phyloP scores from a whole-genome alignment of 2,113 vertebrate species.

The Hippocampus guttulatus region DNA sequence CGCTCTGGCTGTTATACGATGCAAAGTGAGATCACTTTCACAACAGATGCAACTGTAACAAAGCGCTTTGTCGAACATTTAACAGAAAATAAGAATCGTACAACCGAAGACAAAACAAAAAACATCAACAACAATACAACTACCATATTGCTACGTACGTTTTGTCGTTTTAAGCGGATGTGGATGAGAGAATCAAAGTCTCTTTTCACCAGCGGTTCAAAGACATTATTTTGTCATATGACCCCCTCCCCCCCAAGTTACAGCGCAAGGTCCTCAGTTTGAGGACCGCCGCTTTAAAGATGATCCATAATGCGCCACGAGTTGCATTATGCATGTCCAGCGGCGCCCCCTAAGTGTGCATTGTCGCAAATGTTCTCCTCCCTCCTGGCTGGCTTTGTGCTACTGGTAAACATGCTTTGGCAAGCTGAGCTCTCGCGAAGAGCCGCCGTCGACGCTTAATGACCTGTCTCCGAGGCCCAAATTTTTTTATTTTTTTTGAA shows the following conservation, averaged over 20 bases:
- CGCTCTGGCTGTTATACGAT: background rate
- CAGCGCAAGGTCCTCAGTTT: background rate
- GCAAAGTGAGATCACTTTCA: too few relatives aligned
- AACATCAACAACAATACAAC: too few relatives aligned
- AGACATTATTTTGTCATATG: too few relatives aligned
- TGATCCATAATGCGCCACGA: background rate
- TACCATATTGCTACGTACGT: too few relatives aligned
- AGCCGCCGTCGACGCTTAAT: constrained; percentile 37
- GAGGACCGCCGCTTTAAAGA: background rate
- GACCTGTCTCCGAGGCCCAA: constrained; percentile 28
- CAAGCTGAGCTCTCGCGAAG: constrained; percentile 1
- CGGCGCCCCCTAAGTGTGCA: background rate
- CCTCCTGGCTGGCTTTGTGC: background rate
- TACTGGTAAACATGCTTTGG: background rate
- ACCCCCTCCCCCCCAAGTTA: too few relatives aligned
- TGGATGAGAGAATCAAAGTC: too few relatives aligned
- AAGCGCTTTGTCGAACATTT: too few relatives aligned
- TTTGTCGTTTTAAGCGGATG: too few relatives aligned
- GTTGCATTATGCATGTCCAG: constrained; percentile 2
- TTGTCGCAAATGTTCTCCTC: constrained; percentile 7
- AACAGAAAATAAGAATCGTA: too few relatives aligned
- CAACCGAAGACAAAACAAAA: too few relatives aligned
- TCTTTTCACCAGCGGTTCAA: too few relatives aligned
- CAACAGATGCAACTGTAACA: too few relatives aligned
- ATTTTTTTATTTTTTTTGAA: constrained; percentile 35